Base-by-base conservation (phyloP, 2,888 invertebrate genomes). In the Galerucella pusilla region DNA sequence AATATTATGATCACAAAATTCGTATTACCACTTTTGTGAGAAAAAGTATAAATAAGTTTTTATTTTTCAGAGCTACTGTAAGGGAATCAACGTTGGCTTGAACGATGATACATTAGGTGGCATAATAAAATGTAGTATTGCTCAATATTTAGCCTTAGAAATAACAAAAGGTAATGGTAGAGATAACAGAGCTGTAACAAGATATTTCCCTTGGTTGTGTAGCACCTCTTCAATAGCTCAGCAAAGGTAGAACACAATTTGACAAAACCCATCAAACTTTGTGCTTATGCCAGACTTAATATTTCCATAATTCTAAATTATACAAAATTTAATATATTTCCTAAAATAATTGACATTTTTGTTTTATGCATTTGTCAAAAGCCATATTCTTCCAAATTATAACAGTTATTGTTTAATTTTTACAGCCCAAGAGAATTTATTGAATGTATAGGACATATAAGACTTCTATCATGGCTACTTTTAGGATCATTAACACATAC, bases 91-190 rank as follows among this genome's bases (percentile, higher is more conserved):
- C 35, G 89, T 91, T 77, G 90, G 96, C 74, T 88, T 97, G 75
- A 96, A 97, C 86, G 98, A 98, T 87, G 98, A 99, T 87, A 98
- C 98, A 0, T 89, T 99, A 42, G 99, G 99, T 1, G 98, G 98
- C 1, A 95, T 97, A 68, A 91, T 99, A 71, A 99, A 99, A 88
- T 97, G 98, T 60, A 97, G 97, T 35, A 92, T 99, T 64, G 97
- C 98, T 0, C 96, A 96, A 87, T 96, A 94, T 87, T 91, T 98
- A 70, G 97, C 99, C 1, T 89, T 98, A 86, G 99, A 99, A 89
- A 94, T 99, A 85, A 96, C 97, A 0, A 90, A 96, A 73, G 96
- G 96, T 72, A 96, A 95, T 85, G 92, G 91, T 28, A 90, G 96
- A 71, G 97, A 97, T 85, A 94, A 94, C 85, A 90, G 94, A 84